phyloP scores from a whole-genome alignment of 2,113 vertebrate species.

The Pantherophis guttatus region DNA sequence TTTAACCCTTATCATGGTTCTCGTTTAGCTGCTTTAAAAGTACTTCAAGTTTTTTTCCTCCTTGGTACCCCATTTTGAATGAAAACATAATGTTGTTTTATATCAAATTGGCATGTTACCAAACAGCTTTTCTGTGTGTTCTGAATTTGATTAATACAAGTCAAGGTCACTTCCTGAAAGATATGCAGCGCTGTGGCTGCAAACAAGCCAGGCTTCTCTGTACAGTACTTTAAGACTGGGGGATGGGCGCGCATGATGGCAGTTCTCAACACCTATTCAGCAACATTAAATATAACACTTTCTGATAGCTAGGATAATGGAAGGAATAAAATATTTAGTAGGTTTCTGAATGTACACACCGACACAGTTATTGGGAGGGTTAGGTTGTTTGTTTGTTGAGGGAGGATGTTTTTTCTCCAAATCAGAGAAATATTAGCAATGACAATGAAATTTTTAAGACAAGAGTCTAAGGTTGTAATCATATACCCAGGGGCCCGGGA shows the following conservation, averaged over 20 bases:
- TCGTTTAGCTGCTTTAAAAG: conserved; percentile 35
- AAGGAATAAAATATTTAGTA: neutral
- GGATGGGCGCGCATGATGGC: conserved; percentile 49
- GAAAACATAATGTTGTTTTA: conserved; percentile 72
- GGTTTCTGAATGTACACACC: neutral
- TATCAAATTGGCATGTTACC: conserved; percentile 76
- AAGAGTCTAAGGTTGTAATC: neutral
- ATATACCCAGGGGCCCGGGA: neutral
- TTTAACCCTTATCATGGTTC: conserved; percentile 31
- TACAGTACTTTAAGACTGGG: conserved; percentile 41
- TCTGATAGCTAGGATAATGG: conserved; percentile 3
- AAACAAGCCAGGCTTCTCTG: conserved; percentile 57
- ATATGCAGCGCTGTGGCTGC: conserved; percentile 75
- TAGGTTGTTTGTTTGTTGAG: neutral
- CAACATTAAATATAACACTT: conserved; percentile 22
- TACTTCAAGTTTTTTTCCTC: conserved; percentile 55
- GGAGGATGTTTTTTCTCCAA: neutral
- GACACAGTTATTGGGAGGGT: too few relatives aligned
- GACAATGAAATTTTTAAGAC: neutral
- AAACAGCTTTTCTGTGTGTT: conserved; percentile 74
- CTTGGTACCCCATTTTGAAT: conserved; percentile 66
- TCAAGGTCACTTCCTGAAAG: conserved; percentile 80
- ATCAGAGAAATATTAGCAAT: neutral
- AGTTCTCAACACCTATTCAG: conserved; percentile 56
- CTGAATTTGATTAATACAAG: conserved; percentile 79